phyloP scores from a whole-genome alignment of 2,888 invertebrate genomes.

The Polylopha cassiicola region DNA sequence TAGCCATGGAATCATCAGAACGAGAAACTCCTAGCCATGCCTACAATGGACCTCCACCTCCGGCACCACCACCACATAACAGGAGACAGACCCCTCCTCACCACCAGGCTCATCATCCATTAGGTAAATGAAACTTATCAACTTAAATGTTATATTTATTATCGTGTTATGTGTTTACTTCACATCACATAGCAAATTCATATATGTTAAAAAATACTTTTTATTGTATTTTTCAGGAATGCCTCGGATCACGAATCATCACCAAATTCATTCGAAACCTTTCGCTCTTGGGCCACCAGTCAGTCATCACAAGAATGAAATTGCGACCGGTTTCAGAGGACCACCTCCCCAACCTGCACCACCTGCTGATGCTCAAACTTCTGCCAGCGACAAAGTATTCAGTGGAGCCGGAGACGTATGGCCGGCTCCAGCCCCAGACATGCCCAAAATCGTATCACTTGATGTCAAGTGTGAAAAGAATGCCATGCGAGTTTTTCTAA shows the following conservation, averaged over 20 bases:
- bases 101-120: conserved; percentile 76
- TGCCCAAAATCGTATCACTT: conserved; percentile 94
- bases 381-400: conserved; percentile 79
- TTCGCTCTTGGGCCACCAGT: conserved; percentile 64
- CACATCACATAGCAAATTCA: no score
- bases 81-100: conserved; percentile 84
- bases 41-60: conserved; percentile 73
- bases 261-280: conserved; percentile 69
- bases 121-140: conserved; percentile 44
- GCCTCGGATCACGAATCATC: conserved; percentile 71
- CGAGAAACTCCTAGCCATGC: conserved; percentile 76
- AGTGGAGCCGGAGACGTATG: conserved; percentile 85
- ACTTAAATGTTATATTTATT: not conserved
- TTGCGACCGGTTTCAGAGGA: conserved; percentile 83
- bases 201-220: not conserved
- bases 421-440: conserved; percentile 91
- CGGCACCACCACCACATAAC: conserved; percentile 82
- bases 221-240: conserved; percentile 48
- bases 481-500: conserved; percentile 95
- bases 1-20: conserved; percentile 84
- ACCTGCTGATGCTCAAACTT: conserved; percentile 70
- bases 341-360: conserved; percentile 77
- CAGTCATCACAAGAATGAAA: conserved; percentile 69
- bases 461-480: conserved; percentile 97
- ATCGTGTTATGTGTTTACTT: no score